Evolutionary conservation across 2,113 vertebrate genomes (phyloP).

Genomic region (Zeus faber): DNA sequence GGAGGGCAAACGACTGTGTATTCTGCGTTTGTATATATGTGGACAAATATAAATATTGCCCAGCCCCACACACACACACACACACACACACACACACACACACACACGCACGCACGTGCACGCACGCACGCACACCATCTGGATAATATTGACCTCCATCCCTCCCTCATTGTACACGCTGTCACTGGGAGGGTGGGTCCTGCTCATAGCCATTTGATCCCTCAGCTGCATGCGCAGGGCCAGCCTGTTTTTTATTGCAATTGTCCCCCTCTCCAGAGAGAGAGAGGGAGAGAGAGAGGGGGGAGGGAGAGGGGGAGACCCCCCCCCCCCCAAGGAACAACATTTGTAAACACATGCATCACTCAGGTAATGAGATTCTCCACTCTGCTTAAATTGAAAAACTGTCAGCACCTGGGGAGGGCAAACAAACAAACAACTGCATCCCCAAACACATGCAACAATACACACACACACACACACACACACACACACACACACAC

Average conservation of each 20-base stretch:
- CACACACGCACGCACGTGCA: background rate
- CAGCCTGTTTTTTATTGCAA: conserved; percentile 29
- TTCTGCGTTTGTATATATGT: no score
- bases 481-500: background rate
- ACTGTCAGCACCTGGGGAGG: conserved; percentile 37
- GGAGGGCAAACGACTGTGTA: no score
- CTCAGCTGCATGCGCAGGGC: background rate
- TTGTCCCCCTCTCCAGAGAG: conserved; percentile 17
- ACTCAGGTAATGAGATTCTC: conserved; percentile 57
- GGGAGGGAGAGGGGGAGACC: conserved; percentile 12
- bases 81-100: no score
- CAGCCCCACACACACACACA: no score
- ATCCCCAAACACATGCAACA: background rate
- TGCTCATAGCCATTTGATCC: conserved; percentile 36
- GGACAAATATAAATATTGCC: no score
- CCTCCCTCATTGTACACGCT: no score
- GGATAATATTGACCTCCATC: no score
- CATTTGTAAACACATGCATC: conserved; percentile 47
- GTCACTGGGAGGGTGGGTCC: no score
- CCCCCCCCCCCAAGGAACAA: no score
- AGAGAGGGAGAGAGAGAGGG: background rate
- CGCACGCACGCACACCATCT: background rate
- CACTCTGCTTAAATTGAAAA: conserved; percentile 37
- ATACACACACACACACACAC: conserved; percentile 3
- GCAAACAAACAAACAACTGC: conserved; percentile 28